Base-by-base conservation (phyloP, 2,113 vertebrate genomes). In the Scortum barcoo region DNA sequence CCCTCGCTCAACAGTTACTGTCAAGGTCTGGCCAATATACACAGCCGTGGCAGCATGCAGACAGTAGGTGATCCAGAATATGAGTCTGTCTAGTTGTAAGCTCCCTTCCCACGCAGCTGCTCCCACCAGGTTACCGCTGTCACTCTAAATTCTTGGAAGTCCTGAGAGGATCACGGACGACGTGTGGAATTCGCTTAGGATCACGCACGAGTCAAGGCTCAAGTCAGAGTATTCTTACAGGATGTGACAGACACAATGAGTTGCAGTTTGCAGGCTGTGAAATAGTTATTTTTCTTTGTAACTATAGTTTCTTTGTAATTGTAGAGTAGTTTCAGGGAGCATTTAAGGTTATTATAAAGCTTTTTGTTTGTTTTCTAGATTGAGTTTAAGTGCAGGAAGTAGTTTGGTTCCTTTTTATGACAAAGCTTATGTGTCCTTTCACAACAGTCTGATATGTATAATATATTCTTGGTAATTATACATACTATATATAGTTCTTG, bases 101-200 rank as follows among this genome's bases (percentile, higher is more conserved):
- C 86, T 78, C 19, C 20, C 60, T 46, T 78, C 81, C 75, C 79
- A 86, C 74, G 30, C 72, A 86, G 22, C 56, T 65, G 67, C 68
- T 86, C 76, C 80, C 85, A 90, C 86, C 88, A 71, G 61, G 67
- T 81, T 82, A 65, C 19, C 61, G 73, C 83, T 79, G 86, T 73
- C 83, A 72, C 76, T 78, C 26, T 40, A 30, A 63, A 86, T 69
- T 40, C 38, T 36, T 68, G 20, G 70, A 48, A 84, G 40, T 75
- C 72, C 78, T 8, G 24, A 13, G 51, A 81, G 72, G 79, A 42
- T 76, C 65, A 28, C 10, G 33, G 76, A 67, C 44, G 76, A 67
- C 44, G 71, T 76, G 66, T 78, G 75, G 51, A 70, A 83, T 33
- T 73, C 10, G 1, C 44, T 85, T 56, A 57, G 46, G 51, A 74